These are phyloP conservation scores for Gymnodraco acuticeps DNA, from an alignment of 2,797 vertebrate genomes.

Conservation along the genomic window DNA sequence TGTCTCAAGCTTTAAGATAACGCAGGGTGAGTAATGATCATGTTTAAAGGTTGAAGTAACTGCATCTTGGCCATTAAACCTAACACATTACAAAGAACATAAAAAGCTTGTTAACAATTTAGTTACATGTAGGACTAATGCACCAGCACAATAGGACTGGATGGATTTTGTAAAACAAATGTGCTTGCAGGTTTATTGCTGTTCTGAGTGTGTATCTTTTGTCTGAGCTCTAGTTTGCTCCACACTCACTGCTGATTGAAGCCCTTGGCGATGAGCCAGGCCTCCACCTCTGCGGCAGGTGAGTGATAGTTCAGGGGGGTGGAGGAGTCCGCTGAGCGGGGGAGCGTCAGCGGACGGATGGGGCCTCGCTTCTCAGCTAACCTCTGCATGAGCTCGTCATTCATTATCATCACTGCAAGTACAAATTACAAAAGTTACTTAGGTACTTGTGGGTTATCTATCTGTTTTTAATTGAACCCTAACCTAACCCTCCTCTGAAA, in stretches of 20 bases:
- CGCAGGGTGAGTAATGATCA: too few species aligned
- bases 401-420: constrained; percentile 79
- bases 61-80: too few species aligned
- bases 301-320: constrained; percentile 80
- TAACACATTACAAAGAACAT: too few species aligned
- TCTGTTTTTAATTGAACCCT: too few species aligned
- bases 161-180: too few species aligned
- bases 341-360: constrained; percentile 59
- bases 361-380: constrained; percentile 75
- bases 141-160: too few species aligned
- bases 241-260: constrained; percentile 86
- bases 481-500: too few species aligned
- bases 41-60: too few species aligned
- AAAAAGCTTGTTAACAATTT: too few species aligned
- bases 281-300: constrained; percentile 77
- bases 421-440: constrained; percentile 21
- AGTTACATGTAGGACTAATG: too few species aligned
- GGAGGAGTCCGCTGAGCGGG: constrained; percentile 62
- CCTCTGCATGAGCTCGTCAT: constrained; percentile 87
- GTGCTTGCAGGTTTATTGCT: not conserved
- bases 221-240: not conserved
- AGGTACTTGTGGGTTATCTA: too few species aligned
- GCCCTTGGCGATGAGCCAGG: constrained; percentile 88
- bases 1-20: too few species aligned
- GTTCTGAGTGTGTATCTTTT: not conserved